Base-by-base conservation (phyloP, 2,888 invertebrate genomes). In the Molorchus minor region DNA sequence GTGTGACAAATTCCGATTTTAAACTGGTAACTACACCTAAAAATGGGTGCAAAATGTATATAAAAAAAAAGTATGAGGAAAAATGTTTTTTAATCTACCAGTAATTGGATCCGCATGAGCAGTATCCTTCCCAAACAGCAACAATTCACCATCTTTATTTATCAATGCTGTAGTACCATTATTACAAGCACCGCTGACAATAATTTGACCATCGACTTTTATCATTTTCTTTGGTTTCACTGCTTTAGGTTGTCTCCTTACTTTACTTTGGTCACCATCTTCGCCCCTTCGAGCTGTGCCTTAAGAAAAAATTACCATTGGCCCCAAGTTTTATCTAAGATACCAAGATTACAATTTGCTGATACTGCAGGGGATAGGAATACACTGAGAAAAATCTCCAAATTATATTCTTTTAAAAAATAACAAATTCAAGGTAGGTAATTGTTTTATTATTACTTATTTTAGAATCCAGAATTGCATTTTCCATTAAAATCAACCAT, bases 91-190 rank as follows among this genome's bases (percentile, higher is more conserved):
- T 2, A 19, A 30, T 20, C 56, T 73, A 81, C 88, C 86, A 47
- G 86, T 85, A 43, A 83, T 75, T 58, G 88, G 82, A 81, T 95
- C 94, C 70, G 91, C 91, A 76, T 94, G 91, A 3, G 91, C 87
- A 8, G 90, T 92, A 80, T 98, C 97, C 79, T 97, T 97, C 38
- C 98, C 97, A 79, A 93, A 97, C 90, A 98, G 93, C 55, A 93
- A 87, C 33, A 98, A 82, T 72, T 92, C 90, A 0, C 98, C 98
- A 53, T 93, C 92, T 73, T 91, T 88, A 1, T 95, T 94, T 0
- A 98, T 92, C 61, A 98, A 85, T 2, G 96, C 97, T 7, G 96
- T 94, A 1, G 96, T 94, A 3, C 96, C 97, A 80, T 95, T 94
- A 80, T 97, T 98, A 76, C 96, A 96, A 0, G 96, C 95, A 0